Evolutionary conservation across 2,888 invertebrate species (phyloP), one percentile per base, ranked within the genome.

Genomic region (Morinoia aosen): DNA sequence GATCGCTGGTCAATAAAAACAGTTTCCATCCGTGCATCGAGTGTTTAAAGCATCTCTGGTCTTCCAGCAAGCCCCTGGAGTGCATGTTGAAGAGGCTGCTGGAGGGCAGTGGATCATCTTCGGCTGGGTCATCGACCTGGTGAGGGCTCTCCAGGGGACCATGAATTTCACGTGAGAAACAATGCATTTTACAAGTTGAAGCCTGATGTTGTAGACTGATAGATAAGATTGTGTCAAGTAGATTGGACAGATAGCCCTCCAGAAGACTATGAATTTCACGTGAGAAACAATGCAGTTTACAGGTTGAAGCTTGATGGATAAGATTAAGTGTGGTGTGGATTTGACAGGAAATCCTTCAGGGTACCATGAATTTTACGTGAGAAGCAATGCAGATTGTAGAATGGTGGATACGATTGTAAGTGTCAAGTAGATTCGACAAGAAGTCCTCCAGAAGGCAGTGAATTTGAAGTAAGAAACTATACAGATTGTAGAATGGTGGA

Each of bases 131-230:
- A 40, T 58, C 58, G 90, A 95, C 58, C 14, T 95, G 58, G 33
- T 58, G 39, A 14, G 39, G 5, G n/a, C 58, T 40, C n/a, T 95
- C 57, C 48, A 95, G 58, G 12, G 88, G 91, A 40, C 39, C 88
- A 56, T 95, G 88, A 95, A 95, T 58, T 95, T 95, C 61, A 95
- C 95, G 95, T 95, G 56, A 95, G 95, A 5, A 40, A n/a, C 40
- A 58, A 48, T 76, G 76, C 90, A 90, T 0, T 64, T 64, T 33
- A 64, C 64, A 64, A 7, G 48, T 48, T 64, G 64, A 64, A 64
- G 48, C 48, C 48, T 48, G 48, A 48, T 48, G 48, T 48, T 48
- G 48, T 48, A 48, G 48, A 48, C 48, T 48, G 48, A 48, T 48
- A 5, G 48, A 48, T 48, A 48, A 48, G 48, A 48, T 48, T 48